Conservation (phyloP, 2,797 vertebrate genomes). For the Clamator glandarius region DNA sequence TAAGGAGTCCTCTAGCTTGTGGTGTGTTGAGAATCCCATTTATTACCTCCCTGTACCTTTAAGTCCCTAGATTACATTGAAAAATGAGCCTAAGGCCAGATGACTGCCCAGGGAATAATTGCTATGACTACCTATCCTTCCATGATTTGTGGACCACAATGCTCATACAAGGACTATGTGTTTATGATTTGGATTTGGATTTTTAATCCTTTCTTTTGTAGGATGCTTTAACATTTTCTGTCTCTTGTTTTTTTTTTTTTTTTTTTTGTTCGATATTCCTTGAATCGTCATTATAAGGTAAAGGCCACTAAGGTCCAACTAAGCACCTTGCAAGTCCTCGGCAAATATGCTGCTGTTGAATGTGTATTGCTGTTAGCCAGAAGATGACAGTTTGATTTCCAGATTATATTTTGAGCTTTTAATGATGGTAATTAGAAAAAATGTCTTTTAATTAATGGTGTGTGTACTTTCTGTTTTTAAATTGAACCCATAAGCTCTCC, state of each 20-base stretch:
- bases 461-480: slow-evolving; percentile 27
- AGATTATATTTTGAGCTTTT: not conserved
- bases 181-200: not conserved
- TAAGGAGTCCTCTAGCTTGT: not conserved
- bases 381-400: not conserved
- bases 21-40: not conserved
- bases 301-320: not conserved
- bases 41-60: not conserved
- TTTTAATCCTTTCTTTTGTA: not conserved
- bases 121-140: not conserved
- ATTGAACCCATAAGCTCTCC: slow-evolving; percentile 24
- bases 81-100: not conserved
- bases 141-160: not conserved
- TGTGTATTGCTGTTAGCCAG: not conserved
- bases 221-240: not conserved
- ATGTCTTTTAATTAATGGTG: slow-evolving; percentile 10
- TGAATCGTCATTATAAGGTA: not conserved
- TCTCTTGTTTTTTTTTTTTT: not conserved
- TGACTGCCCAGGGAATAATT: not conserved
- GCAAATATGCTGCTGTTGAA: not conserved
- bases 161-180: not conserved
- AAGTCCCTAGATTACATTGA: not conserved
- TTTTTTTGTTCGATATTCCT: not conserved
- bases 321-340: not conserved
- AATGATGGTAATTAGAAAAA: slow-evolving; percentile 47